phyloP scores from a whole-genome alignment of 2,888 invertebrate genomes.

The Aleiodes leptofemur region DNA sequence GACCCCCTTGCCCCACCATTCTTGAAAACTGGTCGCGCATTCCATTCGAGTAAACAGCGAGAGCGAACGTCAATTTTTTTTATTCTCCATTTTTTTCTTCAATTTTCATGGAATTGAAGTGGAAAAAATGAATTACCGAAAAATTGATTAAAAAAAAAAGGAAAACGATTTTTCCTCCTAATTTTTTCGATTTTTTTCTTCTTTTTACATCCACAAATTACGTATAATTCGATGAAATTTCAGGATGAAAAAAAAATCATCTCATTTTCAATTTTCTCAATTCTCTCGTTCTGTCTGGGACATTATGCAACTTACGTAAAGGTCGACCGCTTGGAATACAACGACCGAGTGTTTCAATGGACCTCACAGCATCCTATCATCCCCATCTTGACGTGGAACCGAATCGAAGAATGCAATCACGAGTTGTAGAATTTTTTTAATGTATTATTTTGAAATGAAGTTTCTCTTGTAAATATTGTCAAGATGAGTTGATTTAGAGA shows the following conservation, averaged over 20 bases:
- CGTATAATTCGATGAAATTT: no score
- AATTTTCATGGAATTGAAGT: neutral
- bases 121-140: neutral
- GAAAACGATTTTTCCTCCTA: neutral
- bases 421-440: no score
- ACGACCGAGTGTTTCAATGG: conserved; percentile 11
- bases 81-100: conserved; percentile 30
- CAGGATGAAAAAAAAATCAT: neutral
- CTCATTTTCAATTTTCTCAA: conserved; percentile 10
- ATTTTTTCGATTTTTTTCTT: neutral
- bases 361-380: no score
- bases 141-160: neutral
- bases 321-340: conserved; percentile 46
- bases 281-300: conserved; percentile 21
- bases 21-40: conserved; percentile 45
- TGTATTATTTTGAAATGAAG: no score
- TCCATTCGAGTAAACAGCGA: conserved; percentile 49
- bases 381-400: no score
- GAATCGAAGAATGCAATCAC: no score
- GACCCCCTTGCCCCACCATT: conserved; percentile 37
- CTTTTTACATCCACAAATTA: neutral
- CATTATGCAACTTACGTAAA: conserved; percentile 56
- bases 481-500: no score
- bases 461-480: no score
- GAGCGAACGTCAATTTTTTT: conserved; percentile 51